Evolutionary conservation across 2,797 vertebrate genomes (phyloP), one percentile per base, ranked within the genome.

Genomic region (Rhadinocentrus ornatus): DNA sequence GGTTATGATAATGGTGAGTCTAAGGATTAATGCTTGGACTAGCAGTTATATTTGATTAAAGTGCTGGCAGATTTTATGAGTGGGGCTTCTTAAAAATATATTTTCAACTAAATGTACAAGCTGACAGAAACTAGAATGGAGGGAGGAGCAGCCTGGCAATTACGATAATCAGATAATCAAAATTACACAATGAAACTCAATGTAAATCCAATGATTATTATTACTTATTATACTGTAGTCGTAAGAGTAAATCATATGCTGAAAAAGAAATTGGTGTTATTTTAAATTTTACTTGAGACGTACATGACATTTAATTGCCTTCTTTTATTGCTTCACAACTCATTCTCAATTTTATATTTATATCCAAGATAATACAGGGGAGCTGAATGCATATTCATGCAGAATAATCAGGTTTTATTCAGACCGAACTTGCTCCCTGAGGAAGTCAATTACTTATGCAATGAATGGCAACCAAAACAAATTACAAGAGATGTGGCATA

Each of bases 41-140:
- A 34, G 77, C 62, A 48, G 66, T 78, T 75, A 54, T 41, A 81
- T 83, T 70, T 78, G 62, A 90, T 86, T 71, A 82, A 71, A 73
- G 62, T 46, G 52, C 46, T 26, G 68, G 54, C 31, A 70, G 56
- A 64, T 71, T 61, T 77, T 61, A 79, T 41, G 66, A 81, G 48
- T 0, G 18, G 15, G 64, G 35, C 26, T 50, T 18, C 69, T 66
- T 62, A 35, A 77, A 57, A 10, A 26, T 26, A 68, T 64, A 57
- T 66, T 80, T 78, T 80, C 16, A 66, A 66, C 64, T 64, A 73
- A 80, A 74, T 24, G 41, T 65, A 79, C 66, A 20, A 31, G 20
- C 60, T 60, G 70, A 74, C 44, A 11, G n/a, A 3, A 34, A 66
- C 37, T 10, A 48, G n/a, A 75, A 72, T 22, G 48, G 62, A 63